Percentiles rank a stretch among this genome's conserved stretches.
Evolutionary conservation across 2,888 invertebrate genomes (phyloP).

Genomic region (Nebria brevicollis): DNA sequence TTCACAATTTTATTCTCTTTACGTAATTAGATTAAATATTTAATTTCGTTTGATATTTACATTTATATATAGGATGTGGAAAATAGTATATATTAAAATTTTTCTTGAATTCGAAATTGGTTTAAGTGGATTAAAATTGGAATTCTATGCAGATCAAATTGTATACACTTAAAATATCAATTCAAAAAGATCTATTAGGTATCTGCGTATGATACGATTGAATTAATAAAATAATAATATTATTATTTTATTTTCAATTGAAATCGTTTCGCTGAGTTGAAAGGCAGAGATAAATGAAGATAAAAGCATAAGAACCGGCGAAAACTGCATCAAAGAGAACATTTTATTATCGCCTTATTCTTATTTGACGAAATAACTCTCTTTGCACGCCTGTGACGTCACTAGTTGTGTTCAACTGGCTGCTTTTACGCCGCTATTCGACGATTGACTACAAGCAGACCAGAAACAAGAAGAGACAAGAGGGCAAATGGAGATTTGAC

Average conservation of each 20-base stretch:
- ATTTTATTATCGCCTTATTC: constrained; percentile 1
- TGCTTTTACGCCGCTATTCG: neutral
- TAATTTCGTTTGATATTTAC: too few species aligned
- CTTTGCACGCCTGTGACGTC: neutral
- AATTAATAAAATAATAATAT: neutral
- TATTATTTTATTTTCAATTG: neutral
- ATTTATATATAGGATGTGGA: too few species aligned
- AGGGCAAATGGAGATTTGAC: too few species aligned
- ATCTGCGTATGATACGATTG: neutral
- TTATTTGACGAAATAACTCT: neutral
- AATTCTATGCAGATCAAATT: too few species aligned
- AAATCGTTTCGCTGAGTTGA: neutral
- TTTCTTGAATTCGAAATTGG: too few species aligned
- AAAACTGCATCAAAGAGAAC: neutral
- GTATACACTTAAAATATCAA: neutral
- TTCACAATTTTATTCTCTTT: too few species aligned
- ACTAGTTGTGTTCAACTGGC: neutral
- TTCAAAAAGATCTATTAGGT: neutral
- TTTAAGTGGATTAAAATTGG: too few species aligned
- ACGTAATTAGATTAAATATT: too few species aligned
- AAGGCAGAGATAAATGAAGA: neutral
- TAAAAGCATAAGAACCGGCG: neutral
- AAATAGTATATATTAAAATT: too few species aligned
- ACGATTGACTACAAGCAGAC: neutral
- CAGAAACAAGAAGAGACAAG: neutral